Conservation (phyloP, 2,797 vertebrate genomes). For the Dermochelys coriacea region DNA sequence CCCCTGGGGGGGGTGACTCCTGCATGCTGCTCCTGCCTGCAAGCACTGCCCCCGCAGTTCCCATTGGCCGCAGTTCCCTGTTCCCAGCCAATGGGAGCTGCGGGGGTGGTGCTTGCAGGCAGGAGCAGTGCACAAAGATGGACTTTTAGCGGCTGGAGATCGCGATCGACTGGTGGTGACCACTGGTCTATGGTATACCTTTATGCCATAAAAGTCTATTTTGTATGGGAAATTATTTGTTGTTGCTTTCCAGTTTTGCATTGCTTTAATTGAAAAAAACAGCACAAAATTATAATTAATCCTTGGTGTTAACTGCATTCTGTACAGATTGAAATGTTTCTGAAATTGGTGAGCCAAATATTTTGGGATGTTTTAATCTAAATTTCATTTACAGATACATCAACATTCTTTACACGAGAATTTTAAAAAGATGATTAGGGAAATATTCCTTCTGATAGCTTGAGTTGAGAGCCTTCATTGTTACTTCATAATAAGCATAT, state of each 20-base stretch:
- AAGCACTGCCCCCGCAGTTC: too few relatives aligned
- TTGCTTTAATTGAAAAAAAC: not conserved
- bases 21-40: too few relatives aligned
- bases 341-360: constrained; percentile 61
- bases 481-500: not conserved
- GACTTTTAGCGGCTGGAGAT: too few relatives aligned
- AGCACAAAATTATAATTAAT: not conserved
- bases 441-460: not conserved
- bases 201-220: not conserved
- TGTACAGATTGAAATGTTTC: constrained; percentile 26
- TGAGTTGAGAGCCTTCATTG: not conserved
- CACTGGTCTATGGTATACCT: not conserved
- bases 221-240: not conserved
- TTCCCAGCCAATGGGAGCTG: too few relatives aligned
- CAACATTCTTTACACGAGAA: not conserved
- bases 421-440: not conserved
- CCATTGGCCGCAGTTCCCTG: too few relatives aligned
- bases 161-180: too few relatives aligned
- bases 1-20: too few relatives aligned
- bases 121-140: too few relatives aligned
- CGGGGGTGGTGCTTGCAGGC: too few relatives aligned
- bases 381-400: not conserved
- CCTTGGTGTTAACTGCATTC: not conserved
- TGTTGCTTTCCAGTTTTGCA: constrained; percentile 22
- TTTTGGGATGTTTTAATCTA: constrained; percentile 3